Percentiles rank a stretch among this genome's conserved stretches.
Conservation (phyloP, 2,888 invertebrate genomes). For the Caenorhabditis panamensis region DNA sequence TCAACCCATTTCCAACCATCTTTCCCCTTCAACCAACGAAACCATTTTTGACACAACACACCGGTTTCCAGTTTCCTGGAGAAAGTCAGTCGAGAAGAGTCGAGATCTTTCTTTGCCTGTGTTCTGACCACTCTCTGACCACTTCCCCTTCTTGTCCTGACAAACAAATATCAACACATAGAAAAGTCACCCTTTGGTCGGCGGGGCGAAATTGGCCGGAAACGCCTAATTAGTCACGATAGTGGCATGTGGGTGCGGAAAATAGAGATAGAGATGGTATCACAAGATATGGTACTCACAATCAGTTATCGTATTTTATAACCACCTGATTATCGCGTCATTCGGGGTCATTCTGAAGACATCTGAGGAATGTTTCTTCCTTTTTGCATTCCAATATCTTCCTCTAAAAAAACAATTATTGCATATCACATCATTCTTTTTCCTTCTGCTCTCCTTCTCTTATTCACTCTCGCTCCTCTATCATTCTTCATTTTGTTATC, state of each 20-base stretch:
- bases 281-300: conserved; percentile 57
- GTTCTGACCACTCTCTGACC: conserved; percentile 4
- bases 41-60: conserved; percentile 7
- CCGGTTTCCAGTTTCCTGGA: neutral
- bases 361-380: conserved; percentile 22
- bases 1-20: conserved; percentile 11
- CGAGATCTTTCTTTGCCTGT: conserved; percentile 14
- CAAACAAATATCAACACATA: conserved; percentile 21
- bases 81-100: too few relatives aligned
- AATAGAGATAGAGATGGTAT: conserved; percentile 19
- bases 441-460: conserved; percentile 16
- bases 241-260: conserved; percentile 28
- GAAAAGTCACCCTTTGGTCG: conserved; percentile 1
- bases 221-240: conserved; percentile 51
- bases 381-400: conserved; percentile 6
- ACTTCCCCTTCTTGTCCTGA: neutral
- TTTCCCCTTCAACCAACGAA: neutral
- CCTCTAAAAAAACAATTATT: too few relatives aligned
- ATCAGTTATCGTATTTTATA: conserved; percentile 38
- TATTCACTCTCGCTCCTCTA: conserved; percentile 27
- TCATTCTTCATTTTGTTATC: conserved; percentile 29
- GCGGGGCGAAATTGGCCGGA: conserved; percentile 31
- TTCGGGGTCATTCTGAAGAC: too few relatives aligned
- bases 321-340: conserved; percentile 49
- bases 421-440: conserved; percentile 19